A percentile compares a stretch with the other conserved stretches of the same genome.
Conservation (phyloP, 2,797 vertebrate genomes). For the Sciurus vulgaris region DNA sequence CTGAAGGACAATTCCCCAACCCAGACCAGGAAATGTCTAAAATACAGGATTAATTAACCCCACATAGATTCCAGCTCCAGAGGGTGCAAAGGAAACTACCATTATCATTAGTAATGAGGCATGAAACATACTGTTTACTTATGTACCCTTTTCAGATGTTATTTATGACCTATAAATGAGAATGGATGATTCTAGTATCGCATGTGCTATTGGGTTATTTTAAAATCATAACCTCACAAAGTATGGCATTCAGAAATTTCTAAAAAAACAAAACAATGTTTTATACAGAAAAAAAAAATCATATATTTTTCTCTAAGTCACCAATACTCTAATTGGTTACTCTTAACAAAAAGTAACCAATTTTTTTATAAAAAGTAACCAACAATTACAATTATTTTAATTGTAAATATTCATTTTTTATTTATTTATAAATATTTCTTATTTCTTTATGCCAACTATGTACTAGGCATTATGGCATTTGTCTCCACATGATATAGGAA, state of each 20-base stretch:
- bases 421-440: neutral
- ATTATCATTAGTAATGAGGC: neutral
- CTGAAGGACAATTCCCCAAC: neutral
- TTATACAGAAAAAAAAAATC: neutral
- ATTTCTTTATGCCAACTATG: neutral
- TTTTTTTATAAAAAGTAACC: no score
- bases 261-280: neutral
- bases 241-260: neutral
- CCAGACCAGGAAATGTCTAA: conserved; percentile 11
- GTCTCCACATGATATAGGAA: neutral
- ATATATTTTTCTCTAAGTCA: conserved; percentile 27
- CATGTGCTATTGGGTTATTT: neutral
- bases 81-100: neutral
- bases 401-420: conserved; percentile 38
- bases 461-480: neutral
- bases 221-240: conserved; percentile 31
- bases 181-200: neutral
- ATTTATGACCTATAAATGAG: neutral
- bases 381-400: neutral
- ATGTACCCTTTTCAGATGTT: neutral
- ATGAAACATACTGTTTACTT: conserved; percentile 39
- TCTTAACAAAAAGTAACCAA: neutral
- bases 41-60: conserved; percentile 11
- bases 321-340: neutral
- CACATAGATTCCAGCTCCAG: neutral